A percentile compares a stretch with the other conserved stretches of the same genome.
phyloP scores from a whole-genome alignment of 2,797 vertebrate genomes.

The Bryconaethiops microstoma region DNA sequence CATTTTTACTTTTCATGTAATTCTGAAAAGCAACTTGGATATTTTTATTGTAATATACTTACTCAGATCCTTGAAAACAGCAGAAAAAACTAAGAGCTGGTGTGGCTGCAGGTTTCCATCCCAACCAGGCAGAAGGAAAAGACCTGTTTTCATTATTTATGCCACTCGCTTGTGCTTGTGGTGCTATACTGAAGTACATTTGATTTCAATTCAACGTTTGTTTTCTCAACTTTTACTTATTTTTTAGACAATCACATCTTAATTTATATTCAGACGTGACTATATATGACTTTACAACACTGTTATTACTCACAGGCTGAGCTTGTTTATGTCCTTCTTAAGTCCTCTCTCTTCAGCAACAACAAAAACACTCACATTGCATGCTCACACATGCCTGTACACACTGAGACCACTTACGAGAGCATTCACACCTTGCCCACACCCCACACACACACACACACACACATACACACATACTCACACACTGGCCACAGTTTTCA shows the following conservation, averaged over 20 bases:
- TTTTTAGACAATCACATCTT: neutral
- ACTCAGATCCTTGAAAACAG: too few relatives aligned
- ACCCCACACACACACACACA: neutral
- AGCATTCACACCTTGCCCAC: neutral
- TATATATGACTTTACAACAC: conserved; percentile 23
- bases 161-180: too few relatives aligned
- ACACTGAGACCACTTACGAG: neutral
- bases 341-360: neutral
- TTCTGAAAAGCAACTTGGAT: too few relatives aligned
- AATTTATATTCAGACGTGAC: neutral
- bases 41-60: too few relatives aligned
- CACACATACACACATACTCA: neutral
- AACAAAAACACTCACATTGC: neutral
- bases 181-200: neutral
- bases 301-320: conserved; percentile 2
- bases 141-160: too few relatives aligned
- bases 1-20: too few relatives aligned
- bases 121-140: too few relatives aligned
- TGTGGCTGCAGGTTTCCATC: too few relatives aligned
- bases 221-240: neutral
- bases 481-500: conserved; percentile 21
- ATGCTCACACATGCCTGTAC: conserved; percentile 27
- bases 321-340: conserved; percentile 33
- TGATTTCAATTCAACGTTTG: neutral
- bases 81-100: too few relatives aligned